Evolutionary conservation across 2,888 invertebrate genomes (phyloP).

Genomic region (Pseudococcus viburni): DNA sequence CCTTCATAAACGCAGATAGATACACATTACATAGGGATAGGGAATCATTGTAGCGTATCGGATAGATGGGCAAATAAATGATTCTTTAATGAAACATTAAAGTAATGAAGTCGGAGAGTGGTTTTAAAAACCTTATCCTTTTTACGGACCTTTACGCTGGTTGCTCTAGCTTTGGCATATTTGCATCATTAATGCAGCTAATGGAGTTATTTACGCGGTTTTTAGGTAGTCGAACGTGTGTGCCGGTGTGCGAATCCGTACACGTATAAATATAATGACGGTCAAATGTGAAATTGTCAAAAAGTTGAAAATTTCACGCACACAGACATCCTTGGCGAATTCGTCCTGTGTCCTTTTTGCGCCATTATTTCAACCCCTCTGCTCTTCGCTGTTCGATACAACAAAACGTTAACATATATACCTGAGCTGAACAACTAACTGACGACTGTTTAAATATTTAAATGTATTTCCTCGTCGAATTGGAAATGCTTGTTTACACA

Average conservation of each 20-base stretch:
- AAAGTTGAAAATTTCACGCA: slow-evolving; percentile 26
- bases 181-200: slow-evolving; percentile 49
- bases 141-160: neutral
- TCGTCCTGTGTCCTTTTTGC: neutral
- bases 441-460: slow-evolving; percentile 49
- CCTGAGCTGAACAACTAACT: slow-evolving; percentile 21
- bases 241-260: neutral
- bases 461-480: slow-evolving; percentile 43
- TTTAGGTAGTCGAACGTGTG: neutral
- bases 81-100: slow-evolving; percentile 47
- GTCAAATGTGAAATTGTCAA: slow-evolving; percentile 28
- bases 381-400: neutral
- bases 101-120: slow-evolving; percentile 47
- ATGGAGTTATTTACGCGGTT: slow-evolving; percentile 47
- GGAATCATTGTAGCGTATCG: slow-evolving; percentile 13
- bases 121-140: slow-evolving; percentile 39
- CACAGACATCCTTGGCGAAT: neutral
- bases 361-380: neutral
- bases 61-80: neutral
- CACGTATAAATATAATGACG: slow-evolving; percentile 10
- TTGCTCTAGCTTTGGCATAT: slow-evolving; percentile 21
- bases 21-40: neutral
- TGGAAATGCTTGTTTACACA: slow-evolving; percentile 47
- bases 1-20: neutral
- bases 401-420: slow-evolving; percentile 36